Base-by-base conservation (phyloP, 2,888 invertebrate species). In the Deilephila elpenor region DNA sequence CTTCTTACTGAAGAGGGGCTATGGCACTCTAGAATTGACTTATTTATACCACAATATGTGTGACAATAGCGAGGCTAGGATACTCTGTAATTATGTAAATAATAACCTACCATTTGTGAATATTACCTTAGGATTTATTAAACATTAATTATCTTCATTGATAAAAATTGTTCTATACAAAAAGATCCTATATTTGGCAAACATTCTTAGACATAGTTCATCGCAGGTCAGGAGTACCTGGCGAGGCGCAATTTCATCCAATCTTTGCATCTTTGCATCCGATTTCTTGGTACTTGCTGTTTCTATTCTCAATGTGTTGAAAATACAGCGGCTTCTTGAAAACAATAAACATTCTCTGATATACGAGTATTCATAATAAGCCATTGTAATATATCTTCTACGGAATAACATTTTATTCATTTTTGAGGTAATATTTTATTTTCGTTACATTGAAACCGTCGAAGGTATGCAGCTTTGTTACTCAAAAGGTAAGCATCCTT, bases 341-440 rank as follows among this genome's bases (percentile, higher is more conserved):
- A 56, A 56, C 19, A 56, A 60, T 29, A 60, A 60, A 60, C 29
- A 60, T 60, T 60, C 14, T 60, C 14, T 60, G 17, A 20, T 8
- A 60, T 60, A n/a, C n/a, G n/a, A n/a, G n/a, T n/a, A 25, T 60
- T 60, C 3, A 60, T 29, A 25, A 29, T 60, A 14, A 17, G 11
- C 25, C 29, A 56, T 56, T 56, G 53, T 60, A 29, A 60, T 29
- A 60, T 29, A 60, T 60, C 84, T n/a, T 56, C 5, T n/a, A n/a
- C 7, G n/a, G 19, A 56, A 56, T 56, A 56, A 6, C n/a, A n/a
- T 56, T 17, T 56, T 56, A 56, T 56, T n/a, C 56, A n/a, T 56
- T n/a, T 56, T 56, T 56, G 56, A 56, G 6, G 56, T n/a, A 56
- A 56, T 56, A 17, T 56, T 56, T n/a, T 56, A 56, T 56, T 56